Conservation (phyloP, 64 coral and sea anemone species). For the Acropora yongei region DNA sequence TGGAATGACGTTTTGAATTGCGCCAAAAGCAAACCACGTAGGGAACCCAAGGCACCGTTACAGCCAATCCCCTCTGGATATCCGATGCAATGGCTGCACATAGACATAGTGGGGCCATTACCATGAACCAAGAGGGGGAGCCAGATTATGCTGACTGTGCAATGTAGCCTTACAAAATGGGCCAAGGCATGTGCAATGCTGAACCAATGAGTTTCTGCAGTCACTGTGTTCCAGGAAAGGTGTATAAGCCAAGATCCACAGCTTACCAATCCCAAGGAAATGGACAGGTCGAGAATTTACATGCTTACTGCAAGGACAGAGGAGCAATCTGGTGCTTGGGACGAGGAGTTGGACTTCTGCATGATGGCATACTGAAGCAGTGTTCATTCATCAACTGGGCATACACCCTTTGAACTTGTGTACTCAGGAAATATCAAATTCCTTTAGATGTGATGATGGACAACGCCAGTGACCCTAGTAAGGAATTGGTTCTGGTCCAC, state of each 20-base stretch:
- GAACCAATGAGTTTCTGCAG: background rate
- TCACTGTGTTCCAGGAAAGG: background rate
- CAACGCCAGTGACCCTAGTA: background rate
- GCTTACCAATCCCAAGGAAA: constrained; percentile 55
- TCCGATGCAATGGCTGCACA: constrained; percentile 57
- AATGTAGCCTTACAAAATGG: constrained; percentile 52
- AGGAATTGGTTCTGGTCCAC: background rate
- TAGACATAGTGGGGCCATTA: constrained; percentile 52
- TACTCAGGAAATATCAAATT: background rate
- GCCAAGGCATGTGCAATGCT: background rate
- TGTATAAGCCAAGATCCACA: constrained; percentile 45
- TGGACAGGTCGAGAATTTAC: constrained; percentile 40
- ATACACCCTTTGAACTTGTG: background rate
- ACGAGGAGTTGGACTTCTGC: background rate
- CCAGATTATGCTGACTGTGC: constrained; percentile 50
- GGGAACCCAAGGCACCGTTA: constrained; percentile 20
- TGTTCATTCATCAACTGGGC: background rate
- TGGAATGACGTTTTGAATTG: constrained; percentile 44
- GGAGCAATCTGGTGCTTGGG: background rate
- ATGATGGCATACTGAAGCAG: background rate
- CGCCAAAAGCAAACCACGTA: constrained; percentile 33
- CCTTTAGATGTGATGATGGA: background rate
- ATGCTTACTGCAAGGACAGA: background rate
- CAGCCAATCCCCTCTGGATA: constrained; percentile 56
- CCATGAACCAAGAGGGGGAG: constrained; percentile 50